A percentile compares a stretch with the other conserved stretches of the same genome.
Conservation (phyloP, 2,797 vertebrate species). For the Sphenopsis melanotis region DNA sequence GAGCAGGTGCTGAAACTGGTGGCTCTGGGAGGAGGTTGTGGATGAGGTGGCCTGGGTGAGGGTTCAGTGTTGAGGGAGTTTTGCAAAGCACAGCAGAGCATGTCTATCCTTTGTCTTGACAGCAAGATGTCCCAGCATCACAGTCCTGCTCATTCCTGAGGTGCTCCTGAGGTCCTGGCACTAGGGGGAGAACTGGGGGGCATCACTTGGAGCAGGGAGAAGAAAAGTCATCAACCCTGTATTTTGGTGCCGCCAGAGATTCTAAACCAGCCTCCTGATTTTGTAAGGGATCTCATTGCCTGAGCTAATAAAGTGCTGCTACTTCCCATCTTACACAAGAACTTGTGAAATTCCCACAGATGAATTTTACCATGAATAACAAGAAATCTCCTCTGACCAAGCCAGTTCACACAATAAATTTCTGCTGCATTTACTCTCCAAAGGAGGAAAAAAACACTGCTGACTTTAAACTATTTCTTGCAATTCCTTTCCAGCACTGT, state of each 20-base stretch:
- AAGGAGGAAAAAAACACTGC: not conserved
- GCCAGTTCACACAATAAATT: not conserved
- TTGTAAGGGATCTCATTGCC: not conserved
- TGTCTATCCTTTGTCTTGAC: accelerated
- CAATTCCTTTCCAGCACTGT: not conserved
- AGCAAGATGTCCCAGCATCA: accelerated
- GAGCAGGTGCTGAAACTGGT: accelerated
- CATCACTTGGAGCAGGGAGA: not conserved
- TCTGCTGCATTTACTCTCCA: not conserved
- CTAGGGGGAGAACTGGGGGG: no score
- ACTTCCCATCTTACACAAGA: not conserved
- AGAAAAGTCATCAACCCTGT: not conserved
- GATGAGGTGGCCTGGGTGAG: not conserved
- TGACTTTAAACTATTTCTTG: not conserved
- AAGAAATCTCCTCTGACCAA: not conserved
- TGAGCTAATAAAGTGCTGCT: not conserved
- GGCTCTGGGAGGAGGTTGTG: not conserved
- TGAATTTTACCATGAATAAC: not conserved
- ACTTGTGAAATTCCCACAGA: not conserved
- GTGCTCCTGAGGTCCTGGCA: not conserved
- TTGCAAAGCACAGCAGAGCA: not conserved
- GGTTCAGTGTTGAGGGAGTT: accelerated
- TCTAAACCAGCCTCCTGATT: not conserved
- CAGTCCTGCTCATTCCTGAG: accelerated
- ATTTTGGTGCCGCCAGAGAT: not conserved